Evolutionary conservation across 1,140 invertebrate species (phyloP), one percentile per base, ranked within the genome.

Genomic region (Macrocentrus cingulum): DNA sequence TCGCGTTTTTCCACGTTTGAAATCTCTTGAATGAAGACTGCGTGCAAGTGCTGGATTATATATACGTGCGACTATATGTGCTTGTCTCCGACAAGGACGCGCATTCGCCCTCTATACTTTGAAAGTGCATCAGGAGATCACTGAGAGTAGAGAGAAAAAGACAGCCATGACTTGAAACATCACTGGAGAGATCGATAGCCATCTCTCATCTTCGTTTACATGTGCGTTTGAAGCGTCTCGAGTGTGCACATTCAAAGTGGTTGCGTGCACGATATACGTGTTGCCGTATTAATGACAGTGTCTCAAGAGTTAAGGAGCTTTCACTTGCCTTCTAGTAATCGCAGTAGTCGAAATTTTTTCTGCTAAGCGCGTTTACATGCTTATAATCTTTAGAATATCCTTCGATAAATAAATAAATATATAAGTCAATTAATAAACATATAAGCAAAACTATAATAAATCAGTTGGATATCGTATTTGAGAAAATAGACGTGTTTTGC

Each of bases 251-350:
- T 45, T 19, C 56, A 15, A 49, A 51, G 53, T 37, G 46, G 37
- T 41, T 29, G 34, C 32, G n/a, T n/a, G 54, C 50, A 48, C 52
- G 41, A 39, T 50, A 56, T 23, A 50, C 54, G 32, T 56, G n/a
- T n/a, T n/a, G n/a, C n/a, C 44, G 32, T 48, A 51, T 37, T 60
- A 63, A 63, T 60, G 62, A 60, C 50, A 58, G 58, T 55, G 62
- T 63, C 62, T 63, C 62, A 51, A 63, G 62, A 63, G 62, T 57
- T 63, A 63, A 63, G 60, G 56, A 63, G 61, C 59, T n/a, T n/a
- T n/a, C n/a, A n/a, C n/a, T n/a, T n/a, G n/a, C n/a, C n/a, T n/a
- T n/a, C n/a, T n/a, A n/a, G n/a, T n/a, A n/a, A n/a, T n/a, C n/a
- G n/a, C n/a, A n/a, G n/a, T n/a, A n/a, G n/a, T n/a, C n/a, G n/a